Conservation (phyloP, 2,888 invertebrate genomes). For the Allolobophora icterica region DNA sequence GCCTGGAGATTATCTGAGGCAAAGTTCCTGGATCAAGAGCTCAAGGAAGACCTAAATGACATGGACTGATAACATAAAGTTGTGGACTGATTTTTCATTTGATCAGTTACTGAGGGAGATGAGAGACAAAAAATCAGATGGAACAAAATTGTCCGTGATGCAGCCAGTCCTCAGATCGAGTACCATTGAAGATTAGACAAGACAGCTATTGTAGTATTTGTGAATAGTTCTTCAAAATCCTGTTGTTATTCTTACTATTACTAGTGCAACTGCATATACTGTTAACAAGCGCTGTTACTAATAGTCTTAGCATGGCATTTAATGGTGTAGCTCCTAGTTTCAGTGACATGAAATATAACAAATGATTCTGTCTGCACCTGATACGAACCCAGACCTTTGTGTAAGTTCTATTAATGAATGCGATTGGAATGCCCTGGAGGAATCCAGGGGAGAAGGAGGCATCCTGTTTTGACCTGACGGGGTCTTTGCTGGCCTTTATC, state of each 20-base stretch:
- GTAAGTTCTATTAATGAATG: neutral
- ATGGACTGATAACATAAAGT: neutral
- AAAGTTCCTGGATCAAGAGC: too few relatives aligned
- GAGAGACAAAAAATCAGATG: neutral
- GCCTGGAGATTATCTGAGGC: too few relatives aligned
- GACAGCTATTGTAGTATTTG: neutral
- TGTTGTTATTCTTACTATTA: too few relatives aligned
- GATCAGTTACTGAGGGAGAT: neutral
- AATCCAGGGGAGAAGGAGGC: neutral
- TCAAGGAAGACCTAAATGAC: neutral
- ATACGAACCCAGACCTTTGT: neutral
- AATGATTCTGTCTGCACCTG: slow-evolving; percentile 14
- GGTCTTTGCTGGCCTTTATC: neutral
- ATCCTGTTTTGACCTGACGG: neutral
- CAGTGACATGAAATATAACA: neutral
- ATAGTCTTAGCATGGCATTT: neutral
- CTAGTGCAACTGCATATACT: neutral
- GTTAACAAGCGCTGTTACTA: neutral
- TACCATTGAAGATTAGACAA: neutral
- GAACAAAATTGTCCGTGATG: neutral
- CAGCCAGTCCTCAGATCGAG: neutral
- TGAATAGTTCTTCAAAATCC: neutral
- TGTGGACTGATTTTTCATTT: slow-evolving; percentile 5
- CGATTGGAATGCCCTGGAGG: slow-evolving; percentile 17
- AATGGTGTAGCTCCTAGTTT: neutral